Conservation (phyloP, 2,797 vertebrate species). For the Danio jaintianensis region DNA sequence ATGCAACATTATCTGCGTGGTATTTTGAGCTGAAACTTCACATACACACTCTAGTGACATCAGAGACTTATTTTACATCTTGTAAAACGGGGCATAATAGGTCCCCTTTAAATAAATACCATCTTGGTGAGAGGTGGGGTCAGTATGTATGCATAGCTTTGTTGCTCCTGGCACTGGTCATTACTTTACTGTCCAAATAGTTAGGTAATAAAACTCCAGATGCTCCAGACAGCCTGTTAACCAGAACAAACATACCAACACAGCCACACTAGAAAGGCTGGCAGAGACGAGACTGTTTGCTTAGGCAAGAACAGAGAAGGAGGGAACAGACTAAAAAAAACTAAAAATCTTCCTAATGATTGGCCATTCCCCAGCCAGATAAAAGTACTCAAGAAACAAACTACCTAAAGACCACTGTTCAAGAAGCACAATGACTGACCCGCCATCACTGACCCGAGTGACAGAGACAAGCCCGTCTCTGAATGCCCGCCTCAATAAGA, state of each 20-base stretch:
- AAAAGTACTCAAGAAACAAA: constrained; percentile 13
- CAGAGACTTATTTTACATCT: too few relatives aligned
- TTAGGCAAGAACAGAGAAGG: background rate
- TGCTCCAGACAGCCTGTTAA: constrained; percentile 10
- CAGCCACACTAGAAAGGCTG: constrained; percentile 44
- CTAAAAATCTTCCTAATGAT: background rate
- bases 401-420: background rate
- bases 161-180: constrained; percentile 2
- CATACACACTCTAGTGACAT: too few relatives aligned
- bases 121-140: background rate
- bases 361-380: constrained; percentile 13
- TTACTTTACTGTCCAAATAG: background rate
- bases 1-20: too few relatives aligned
- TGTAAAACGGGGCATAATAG: too few relatives aligned
- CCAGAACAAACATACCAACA: constrained; percentile 38
- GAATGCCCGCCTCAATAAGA: constrained; percentile 16
- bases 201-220: constrained; percentile 25
- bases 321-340: background rate
- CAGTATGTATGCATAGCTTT: background rate
- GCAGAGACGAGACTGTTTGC: constrained; percentile 29
- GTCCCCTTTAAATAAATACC: too few relatives aligned
- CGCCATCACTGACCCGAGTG: constrained; percentile 2
- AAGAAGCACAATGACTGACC: constrained; percentile 2
- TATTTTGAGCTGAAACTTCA: too few relatives aligned
- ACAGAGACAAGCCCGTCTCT: background rate